Conservation (phyloP, 2,888 invertebrate species). For the Melanostoma mellinum region DNA sequence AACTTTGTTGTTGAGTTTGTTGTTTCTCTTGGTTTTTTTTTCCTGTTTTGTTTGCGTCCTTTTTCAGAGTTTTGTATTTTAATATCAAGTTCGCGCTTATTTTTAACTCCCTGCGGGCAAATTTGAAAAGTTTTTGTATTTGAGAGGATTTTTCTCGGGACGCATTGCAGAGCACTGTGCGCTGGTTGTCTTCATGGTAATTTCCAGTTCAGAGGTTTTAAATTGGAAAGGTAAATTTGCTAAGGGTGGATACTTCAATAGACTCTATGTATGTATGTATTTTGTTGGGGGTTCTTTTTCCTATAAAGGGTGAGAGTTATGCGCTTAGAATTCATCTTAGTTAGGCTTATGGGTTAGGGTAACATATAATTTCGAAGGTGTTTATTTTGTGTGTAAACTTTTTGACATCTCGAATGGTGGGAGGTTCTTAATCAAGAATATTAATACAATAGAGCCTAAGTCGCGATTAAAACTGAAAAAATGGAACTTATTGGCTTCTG, state of each 20-base stretch:
- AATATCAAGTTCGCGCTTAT: constrained; percentile 65
- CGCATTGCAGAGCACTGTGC: constrained; percentile 23
- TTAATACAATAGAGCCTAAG: too few species aligned
- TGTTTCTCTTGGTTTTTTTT: constrained; percentile 20
- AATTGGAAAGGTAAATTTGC: constrained; percentile 65
- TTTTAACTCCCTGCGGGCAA: constrained; percentile 65
- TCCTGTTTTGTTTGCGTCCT: constrained; percentile 12
- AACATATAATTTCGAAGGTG: too few species aligned
- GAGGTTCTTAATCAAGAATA: too few species aligned
- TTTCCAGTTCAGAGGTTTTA: constrained; percentile 65
- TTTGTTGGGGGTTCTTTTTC: too few species aligned
- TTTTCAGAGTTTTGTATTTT: constrained; percentile 52
- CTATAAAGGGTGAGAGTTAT: too few species aligned
- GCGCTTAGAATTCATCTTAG: too few species aligned
- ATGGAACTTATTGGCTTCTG: too few species aligned
- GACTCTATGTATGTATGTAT: too few species aligned
- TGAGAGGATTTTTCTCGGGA: constrained; percentile 30
- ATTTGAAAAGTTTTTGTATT: constrained; percentile 71
- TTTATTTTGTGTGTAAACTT: too few species aligned
- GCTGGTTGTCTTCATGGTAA: constrained; percentile 37
- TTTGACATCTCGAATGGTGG: too few species aligned
- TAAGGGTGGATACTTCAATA: neutral
- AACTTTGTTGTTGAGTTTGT: constrained; percentile 62
- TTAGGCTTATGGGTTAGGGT: too few species aligned
- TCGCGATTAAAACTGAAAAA: too few species aligned